phyloP scores from a whole-genome alignment of 2,888 invertebrate species.

The Xestobium rufovillosum region DNA sequence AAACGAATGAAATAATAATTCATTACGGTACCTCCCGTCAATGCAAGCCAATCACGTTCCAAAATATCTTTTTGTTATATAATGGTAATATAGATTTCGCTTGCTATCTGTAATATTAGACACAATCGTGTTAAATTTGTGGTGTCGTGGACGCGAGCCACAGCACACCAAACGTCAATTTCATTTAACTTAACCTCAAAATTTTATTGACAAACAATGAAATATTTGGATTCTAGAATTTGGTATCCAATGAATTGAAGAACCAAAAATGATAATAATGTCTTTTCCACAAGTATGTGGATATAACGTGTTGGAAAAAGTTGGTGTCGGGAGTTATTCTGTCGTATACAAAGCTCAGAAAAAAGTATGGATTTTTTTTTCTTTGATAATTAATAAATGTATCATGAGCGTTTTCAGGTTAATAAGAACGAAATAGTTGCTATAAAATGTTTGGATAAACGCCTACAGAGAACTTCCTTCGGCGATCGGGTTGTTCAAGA shows the following conservation, averaged over 20 bases:
- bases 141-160: too few species aligned
- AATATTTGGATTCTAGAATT: too few species aligned
- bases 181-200: slow-evolving; percentile 2
- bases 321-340: neutral
- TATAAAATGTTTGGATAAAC: neutral
- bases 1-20: too few species aligned
- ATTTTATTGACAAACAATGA: slow-evolving; percentile 1
- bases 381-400: neutral
- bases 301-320: slow-evolving; percentile 1
- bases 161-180: too few species aligned
- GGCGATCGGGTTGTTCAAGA: neutral
- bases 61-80: too few species aligned
- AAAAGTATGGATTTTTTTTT: neutral
- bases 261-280: neutral
- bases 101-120: too few species aligned
- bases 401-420: neutral
- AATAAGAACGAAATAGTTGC: neutral
- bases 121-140: too few species aligned
- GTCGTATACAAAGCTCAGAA: neutral
- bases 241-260: too few species aligned
- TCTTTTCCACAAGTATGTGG: neutral
- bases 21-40: too few species aligned
- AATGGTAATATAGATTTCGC: too few species aligned
- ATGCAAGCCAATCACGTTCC: too few species aligned
- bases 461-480: neutral